Percentiles rank a stretch among this genome's conserved stretches.
Evolutionary conservation across 1,140 invertebrate genomes (phyloP).

Genomic region (Maniola jurtina): DNA sequence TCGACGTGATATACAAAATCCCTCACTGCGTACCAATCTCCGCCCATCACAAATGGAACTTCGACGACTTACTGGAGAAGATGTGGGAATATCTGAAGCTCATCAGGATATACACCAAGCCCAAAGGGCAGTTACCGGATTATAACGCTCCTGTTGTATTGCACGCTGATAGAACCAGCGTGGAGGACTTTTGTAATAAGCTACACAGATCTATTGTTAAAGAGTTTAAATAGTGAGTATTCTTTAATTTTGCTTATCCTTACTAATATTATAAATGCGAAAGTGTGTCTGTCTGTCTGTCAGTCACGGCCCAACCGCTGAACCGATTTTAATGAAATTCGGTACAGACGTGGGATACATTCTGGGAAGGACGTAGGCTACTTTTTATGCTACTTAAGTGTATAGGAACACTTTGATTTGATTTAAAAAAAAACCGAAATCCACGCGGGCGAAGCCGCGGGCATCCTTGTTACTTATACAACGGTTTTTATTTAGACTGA

Average conservation of each 20-base stretch:
- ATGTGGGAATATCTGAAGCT: conserved; percentile 99
- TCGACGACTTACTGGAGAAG: conserved; percentile 98
- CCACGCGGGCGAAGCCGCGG: too few relatives aligned
- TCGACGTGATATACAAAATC: conserved; percentile 99
- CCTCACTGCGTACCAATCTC: conserved; percentile 99
- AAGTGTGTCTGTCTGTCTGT: too few relatives aligned
- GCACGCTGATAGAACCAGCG: conserved; percentile 89
- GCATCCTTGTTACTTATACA: too few relatives aligned
- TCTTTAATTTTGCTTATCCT: conserved; percentile 8
- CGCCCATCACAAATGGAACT: conserved; percentile 99
- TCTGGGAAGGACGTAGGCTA: too few relatives aligned
- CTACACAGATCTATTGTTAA: conserved; percentile 98
- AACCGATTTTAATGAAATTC: too few relatives aligned
- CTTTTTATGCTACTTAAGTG: too few relatives aligned
- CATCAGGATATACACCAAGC: conserved; percentile 98
- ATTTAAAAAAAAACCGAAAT: too few relatives aligned
- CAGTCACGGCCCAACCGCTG: too few relatives aligned
- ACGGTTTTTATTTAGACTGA: too few relatives aligned
- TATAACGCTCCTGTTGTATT: conserved; percentile 98
- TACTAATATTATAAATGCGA: too few relatives aligned
- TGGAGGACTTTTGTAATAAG: conserved; percentile 99
- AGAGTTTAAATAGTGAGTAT: conserved; percentile 98
- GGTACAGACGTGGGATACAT: too few relatives aligned
- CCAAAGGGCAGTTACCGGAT: conserved; percentile 99
- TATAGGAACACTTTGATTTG: too few relatives aligned